Percentiles rank a stretch among this genome's conserved stretches.
phyloP scores from a whole-genome alignment of 2,797 vertebrate genomes.

The Neomorphus geoffroyi region DNA sequence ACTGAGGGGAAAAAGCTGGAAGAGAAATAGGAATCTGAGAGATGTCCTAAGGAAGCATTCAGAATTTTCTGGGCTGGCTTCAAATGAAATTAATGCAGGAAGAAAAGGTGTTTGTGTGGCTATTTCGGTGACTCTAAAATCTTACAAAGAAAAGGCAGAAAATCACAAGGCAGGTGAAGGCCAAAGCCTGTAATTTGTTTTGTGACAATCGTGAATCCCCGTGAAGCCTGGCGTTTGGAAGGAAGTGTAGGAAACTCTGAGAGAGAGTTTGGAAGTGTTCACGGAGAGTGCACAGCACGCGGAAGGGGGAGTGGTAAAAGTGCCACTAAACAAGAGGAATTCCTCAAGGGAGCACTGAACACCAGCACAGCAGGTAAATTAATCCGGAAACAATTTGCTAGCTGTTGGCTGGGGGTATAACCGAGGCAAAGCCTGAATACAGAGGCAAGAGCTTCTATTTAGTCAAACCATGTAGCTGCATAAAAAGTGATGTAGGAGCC shows the following conservation, averaged over 20 bases:
- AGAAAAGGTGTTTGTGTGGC: background rate
- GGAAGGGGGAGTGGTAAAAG: background rate
- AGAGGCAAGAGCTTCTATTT: background rate
- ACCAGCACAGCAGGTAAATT: background rate
- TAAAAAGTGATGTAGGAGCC: background rate
- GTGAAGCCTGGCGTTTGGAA: background rate
- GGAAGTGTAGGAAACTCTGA: background rate
- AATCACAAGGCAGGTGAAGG: background rate
- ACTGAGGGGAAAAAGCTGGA: background rate
- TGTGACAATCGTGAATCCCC: accelerated
- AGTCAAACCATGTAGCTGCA: background rate
- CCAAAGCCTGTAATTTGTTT: background rate
- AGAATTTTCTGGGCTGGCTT: background rate
- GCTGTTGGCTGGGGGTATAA: background rate
- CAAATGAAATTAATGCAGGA: background rate
- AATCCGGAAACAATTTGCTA: background rate
- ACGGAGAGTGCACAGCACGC: background rate
- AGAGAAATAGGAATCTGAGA: background rate
- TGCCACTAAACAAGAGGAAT: background rate
- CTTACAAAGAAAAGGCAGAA: background rate
- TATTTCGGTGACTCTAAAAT: background rate
- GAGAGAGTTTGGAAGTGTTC: background rate
- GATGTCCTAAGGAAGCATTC: background rate
- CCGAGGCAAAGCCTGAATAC: background rate
- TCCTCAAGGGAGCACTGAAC: background rate